Evolutionary conservation across 1,140 invertebrate species (phyloP).

Genomic region (Pristionchus pacificus): DNA sequence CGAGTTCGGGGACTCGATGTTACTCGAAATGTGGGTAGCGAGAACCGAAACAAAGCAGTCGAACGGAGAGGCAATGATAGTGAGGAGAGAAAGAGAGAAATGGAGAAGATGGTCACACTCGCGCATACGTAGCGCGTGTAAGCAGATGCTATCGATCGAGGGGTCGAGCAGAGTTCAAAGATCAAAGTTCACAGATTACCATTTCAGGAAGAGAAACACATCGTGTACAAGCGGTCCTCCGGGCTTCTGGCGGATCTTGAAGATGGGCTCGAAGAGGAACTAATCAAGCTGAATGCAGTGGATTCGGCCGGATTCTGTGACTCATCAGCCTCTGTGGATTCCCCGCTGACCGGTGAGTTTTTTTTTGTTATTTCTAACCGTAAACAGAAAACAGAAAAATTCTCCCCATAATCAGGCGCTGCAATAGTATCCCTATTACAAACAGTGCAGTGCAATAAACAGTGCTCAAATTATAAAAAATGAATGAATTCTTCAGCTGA

Average conservation of each 20-base stretch:
- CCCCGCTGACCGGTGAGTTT: slow-evolving; percentile 14
- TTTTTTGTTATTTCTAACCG: no score
- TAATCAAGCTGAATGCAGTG: slow-evolving; percentile 35
- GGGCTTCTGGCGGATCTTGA: slow-evolving; percentile 43
- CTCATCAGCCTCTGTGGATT: slow-evolving; percentile 46
- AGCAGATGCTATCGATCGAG: no score
- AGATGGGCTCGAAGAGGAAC: slow-evolving; percentile 26
- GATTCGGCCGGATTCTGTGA: slow-evolving; percentile 47
- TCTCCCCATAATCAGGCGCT: background rate
- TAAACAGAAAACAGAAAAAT: background rate
- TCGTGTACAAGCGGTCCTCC: slow-evolving; percentile 47
- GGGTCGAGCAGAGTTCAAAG: no score
- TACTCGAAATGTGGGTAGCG: no score
- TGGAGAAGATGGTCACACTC: no score
- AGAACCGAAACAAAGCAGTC: no score
- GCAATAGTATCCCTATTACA: slow-evolving; percentile 1
- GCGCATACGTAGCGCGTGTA: no score
- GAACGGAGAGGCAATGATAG: no score
- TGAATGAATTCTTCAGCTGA: slow-evolving; percentile 25
- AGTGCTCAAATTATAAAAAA: no score
- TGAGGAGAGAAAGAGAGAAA: background rate
- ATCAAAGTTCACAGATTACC: no score
- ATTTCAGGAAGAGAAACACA: slow-evolving; percentile 41
- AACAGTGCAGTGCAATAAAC: no score
- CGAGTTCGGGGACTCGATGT: no score